Evolutionary conservation across 2,888 invertebrate species (phyloP).

Genomic region (Apodemia zela): DNA sequence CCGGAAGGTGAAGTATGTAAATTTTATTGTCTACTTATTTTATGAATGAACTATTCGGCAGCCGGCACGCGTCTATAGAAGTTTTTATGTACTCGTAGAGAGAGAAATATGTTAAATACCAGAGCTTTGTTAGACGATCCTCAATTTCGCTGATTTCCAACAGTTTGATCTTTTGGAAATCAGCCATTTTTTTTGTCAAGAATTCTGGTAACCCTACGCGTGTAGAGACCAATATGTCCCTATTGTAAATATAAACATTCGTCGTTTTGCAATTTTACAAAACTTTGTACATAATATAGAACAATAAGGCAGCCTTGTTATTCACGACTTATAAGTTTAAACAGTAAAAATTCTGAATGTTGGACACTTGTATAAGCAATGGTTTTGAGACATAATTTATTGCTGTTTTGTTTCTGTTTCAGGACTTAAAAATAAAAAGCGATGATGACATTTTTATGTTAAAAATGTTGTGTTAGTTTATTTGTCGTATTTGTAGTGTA

Average conservation of each 20-base stretch:
- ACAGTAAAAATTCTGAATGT: slow-evolving; percentile 8
- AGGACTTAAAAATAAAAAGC: background rate
- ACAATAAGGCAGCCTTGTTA: background rate
- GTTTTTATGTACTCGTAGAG: no score
- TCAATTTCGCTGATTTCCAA: no score
- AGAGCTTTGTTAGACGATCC: no score
- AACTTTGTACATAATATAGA: background rate
- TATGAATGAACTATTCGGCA: no score
- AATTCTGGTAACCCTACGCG: background rate
- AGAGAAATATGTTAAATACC: no score
- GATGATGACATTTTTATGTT: background rate
- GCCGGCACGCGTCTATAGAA: no score
- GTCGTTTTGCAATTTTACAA: background rate
- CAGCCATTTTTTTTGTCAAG: no score
- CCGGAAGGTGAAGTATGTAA: no score
- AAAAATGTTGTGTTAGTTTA: background rate
- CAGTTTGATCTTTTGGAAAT: no score
- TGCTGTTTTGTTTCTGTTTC: background rate
- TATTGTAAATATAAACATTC: background rate
- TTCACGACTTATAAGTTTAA: background rate
- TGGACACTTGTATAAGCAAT: slow-evolving; percentile 13
- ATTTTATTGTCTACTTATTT: no score
- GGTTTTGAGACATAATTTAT: slow-evolving; percentile 2
- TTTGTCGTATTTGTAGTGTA: background rate
- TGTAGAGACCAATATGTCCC: background rate